Evolutionary conservation across 1,140 invertebrate species (phyloP), one percentile per base, ranked within the genome.

Genomic region (Scaptodrosophila lebanonensis): DNA sequence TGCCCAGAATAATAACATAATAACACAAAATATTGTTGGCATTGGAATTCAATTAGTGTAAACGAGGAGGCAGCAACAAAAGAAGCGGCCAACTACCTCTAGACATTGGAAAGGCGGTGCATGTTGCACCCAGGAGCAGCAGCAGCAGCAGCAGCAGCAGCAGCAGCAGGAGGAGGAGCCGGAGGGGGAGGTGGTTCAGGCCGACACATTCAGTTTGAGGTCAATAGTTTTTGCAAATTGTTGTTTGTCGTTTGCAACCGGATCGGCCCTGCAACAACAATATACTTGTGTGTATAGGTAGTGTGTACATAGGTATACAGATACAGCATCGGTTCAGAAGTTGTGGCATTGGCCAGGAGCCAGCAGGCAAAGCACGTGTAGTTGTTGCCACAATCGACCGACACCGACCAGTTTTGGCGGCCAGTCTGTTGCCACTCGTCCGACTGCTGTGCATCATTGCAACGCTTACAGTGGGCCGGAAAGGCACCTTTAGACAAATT

Each of bases 11-110:
- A 82, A 83, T 82, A 83, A 83, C 75, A 82, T 82, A 82, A 82
- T 82, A 82, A 79, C 66, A 47, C 51, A 61, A 82, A 82, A 75
- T 70, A 76, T 75, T 75, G 57, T 82, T 82, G 51, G 57, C 75
- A 82, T 75, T 82, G 75, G 76, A 82, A 82, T 82, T 82, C 75
- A 82, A 82, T 82, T 82, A 82, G 75, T 67, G n/a, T n/a, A n/a
- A n/a, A n/a, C n/a, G n/a, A n/a, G n/a, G n/a, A n/a, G n/a, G n/a
- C n/a, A n/a, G n/a, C n/a, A n/a, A n/a, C n/a, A n/a, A n/a, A n/a
- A n/a, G n/a, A n/a, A n/a, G n/a, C n/a, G n/a, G n/a, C n/a, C n/a
- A n/a, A n/a, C n/a, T n/a, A n/a, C n/a, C n/a, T n/a, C n/a, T n/a
- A n/a, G 3, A 25, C 40, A 42, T 44, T 62, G 66, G 63, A 66